These are phyloP conservation scores for Larimichthys polyactis DNA, from an alignment of 2,113 vertebrate species.

Conservation along the genomic window DNA sequence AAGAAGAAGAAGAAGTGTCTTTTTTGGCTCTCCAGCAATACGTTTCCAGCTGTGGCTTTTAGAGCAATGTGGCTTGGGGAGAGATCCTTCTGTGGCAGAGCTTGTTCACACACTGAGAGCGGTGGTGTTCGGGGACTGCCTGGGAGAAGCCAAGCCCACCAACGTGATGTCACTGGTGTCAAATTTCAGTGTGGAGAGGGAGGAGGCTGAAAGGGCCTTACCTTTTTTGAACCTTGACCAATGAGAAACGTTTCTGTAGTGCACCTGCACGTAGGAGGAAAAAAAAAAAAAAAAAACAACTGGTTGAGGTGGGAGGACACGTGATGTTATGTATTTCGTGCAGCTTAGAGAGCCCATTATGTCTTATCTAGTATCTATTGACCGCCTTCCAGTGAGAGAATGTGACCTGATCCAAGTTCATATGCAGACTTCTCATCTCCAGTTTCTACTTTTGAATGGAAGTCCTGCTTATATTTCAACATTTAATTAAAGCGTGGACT, in stretches of 20 bases:
- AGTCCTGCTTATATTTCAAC: conserved; percentile 9
- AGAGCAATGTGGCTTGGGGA: conserved; percentile 57
- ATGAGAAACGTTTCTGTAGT: conserved; percentile 45
- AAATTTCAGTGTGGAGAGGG: conserved; percentile 69
- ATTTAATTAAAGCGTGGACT: conserved; percentile 53
- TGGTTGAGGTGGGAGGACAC: conserved; percentile 28
- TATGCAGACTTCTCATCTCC: not conserved
- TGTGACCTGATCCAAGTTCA: conserved; percentile 24
- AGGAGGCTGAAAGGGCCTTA: conserved; percentile 64
- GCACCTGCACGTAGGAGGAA: conserved; percentile 52
- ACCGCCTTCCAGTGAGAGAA: conserved; percentile 27
- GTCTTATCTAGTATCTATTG: conserved; percentile 55
- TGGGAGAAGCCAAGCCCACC: conserved; percentile 77
- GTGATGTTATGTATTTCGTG: conserved; percentile 52
- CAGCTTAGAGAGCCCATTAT: conserved; percentile 32
- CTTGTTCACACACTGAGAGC: conserved; percentile 81
- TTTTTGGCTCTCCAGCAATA: conserved; percentile 53
- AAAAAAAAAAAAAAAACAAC: conserved; percentile 4
- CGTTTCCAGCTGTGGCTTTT: conserved; percentile 79
- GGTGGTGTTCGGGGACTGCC: conserved; percentile 58
- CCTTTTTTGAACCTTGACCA: conserved; percentile 74
- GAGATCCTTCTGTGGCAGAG: conserved; percentile 79
- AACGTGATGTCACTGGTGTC: conserved; percentile 83
- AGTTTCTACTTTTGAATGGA: conserved; percentile 18
- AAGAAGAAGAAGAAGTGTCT: conserved; percentile 43